These are phyloP conservation scores for Falco rusticolus DNA, from an alignment of 2,797 vertebrate genomes.

Conservation along the genomic window DNA sequence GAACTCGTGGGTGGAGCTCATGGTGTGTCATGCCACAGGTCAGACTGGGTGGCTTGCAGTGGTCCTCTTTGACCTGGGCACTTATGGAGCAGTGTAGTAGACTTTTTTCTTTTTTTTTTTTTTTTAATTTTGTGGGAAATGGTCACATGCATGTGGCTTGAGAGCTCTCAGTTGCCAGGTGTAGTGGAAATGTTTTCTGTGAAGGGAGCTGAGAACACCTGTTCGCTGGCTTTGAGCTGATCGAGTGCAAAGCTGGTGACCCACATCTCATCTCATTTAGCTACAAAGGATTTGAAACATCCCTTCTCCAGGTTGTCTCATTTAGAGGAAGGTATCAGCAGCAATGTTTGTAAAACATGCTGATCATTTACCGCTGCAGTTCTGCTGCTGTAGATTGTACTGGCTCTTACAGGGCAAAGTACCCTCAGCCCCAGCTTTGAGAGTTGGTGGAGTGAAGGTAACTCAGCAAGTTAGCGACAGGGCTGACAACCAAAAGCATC, in stretches of 20 bases:
- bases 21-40: neutral
- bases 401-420: neutral
- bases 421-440: neutral
- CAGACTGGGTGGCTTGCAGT: neutral
- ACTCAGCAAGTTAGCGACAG: neutral
- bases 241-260: neutral
- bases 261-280: neutral
- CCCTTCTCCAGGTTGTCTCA: neutral
- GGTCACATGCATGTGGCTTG: rapidly evolving
- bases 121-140: neutral
- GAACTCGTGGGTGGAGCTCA: neutral
- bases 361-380: neutral
- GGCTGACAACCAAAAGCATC: neutral
- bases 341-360: too few relatives aligned
- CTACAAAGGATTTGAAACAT: neutral
- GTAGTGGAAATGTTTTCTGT: neutral
- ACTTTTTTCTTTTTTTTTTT: neutral
- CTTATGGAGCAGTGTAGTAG: rapidly evolving
- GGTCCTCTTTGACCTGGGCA: neutral
- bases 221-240: neutral
- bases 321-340: neutral
- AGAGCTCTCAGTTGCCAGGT: neutral
- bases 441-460: neutral
- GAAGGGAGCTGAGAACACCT: neutral
- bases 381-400: neutral